Evolutionary conservation across 2,113 vertebrate genomes (phyloP), one percentile per base, ranked within the genome.

Genomic region (Spea bombifrons): DNA sequence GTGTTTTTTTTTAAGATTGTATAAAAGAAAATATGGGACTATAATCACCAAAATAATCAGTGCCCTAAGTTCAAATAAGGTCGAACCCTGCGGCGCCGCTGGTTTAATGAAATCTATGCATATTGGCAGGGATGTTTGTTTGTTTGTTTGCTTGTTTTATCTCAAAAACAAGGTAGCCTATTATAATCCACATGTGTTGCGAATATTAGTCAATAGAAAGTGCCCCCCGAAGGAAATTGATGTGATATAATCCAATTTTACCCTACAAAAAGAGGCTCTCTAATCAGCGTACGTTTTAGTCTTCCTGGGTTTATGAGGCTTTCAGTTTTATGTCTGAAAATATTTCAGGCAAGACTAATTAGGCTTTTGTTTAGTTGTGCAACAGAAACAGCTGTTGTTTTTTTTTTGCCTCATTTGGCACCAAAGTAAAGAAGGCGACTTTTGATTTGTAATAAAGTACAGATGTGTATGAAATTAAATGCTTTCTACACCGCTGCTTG

Each of bases 381-480:
- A 93, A 92, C 75, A 88, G 86, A 80, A 88, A 85, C 91, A 92
- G 89, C 91, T 92, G 90, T 87, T 91, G 86, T 82, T 89, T 88
- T 89, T 87, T 75, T 88, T 89, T 87, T 86, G 84, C 87, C 81
- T 90, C 83, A 76, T 90, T 90, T 92, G 91, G 89, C 84, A 84
- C 83, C 71, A 75, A 48, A 85, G 82, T 86, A 87, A 88, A 88
- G 88, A 76, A 86, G 90, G 88, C 85, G 86, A 90, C 80, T 87
- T 84, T 90, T 84, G 86, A 91, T 87, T 91, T 90, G 90, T 88
- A 86, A 90, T 87, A 86, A 90, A 88, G 86, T 91, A 85, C 90
- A 93, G 92, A 93, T 92, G 90, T 91, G 89, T 87, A 86, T 86
- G 86, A 88, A 88, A 89, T 88, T 83, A 90, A 90, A 88, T 75